Base-by-base conservation (phyloP, 2,797 vertebrate genomes). In the Pipistrellus pygmaeus region DNA sequence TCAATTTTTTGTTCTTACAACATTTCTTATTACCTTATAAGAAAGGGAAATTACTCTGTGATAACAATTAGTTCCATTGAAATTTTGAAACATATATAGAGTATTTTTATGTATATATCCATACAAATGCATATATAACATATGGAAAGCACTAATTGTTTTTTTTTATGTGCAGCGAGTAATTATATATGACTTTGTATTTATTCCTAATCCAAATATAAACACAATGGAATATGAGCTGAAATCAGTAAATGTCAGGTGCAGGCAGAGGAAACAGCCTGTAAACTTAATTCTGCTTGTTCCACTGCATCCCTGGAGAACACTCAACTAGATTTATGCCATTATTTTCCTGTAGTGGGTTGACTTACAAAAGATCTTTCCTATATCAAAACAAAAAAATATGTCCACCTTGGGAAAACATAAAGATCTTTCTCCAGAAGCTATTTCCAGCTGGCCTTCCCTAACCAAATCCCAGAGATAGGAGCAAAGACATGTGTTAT, bases 391-490 rank as follows among this genome's bases (percentile, higher is more conserved):
- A 93, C 23, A 41, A 73, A 57, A 92, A 68, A 80, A 25, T 41
- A 71, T 8, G 12, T 23, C 94, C 73, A 78, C 51, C 73, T 85
- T 91, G 93, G 89, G 87, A 80, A 94, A 93, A 64, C 21, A 38
- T 68, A 27, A 77, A 85, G 21, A 35, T 82, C 38, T 27, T 9
- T 90, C 81, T 84, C 76, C 55, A 87, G 85, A 30, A 88, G 38
- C 21, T 11, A 5, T 64, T 89, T 89, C 68, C 87, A 94, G 81
- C 90, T 93, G 90, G 85, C 3, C n/a, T 76, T 89, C 38, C 72
- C n/a, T 78, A n/a, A 55, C 4, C 64, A 77, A 17, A 38, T 41
- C 35, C 62, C 32, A 30, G 25, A 32, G 68, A 77, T 77, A 64
- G 25, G 55, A 87, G n/a, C 5, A 18, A 73, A 82, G 88, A 75